phyloP scores from a whole-genome alignment of 92 coral and sea anemone genomes.

The Blastomussa wellsi region DNA sequence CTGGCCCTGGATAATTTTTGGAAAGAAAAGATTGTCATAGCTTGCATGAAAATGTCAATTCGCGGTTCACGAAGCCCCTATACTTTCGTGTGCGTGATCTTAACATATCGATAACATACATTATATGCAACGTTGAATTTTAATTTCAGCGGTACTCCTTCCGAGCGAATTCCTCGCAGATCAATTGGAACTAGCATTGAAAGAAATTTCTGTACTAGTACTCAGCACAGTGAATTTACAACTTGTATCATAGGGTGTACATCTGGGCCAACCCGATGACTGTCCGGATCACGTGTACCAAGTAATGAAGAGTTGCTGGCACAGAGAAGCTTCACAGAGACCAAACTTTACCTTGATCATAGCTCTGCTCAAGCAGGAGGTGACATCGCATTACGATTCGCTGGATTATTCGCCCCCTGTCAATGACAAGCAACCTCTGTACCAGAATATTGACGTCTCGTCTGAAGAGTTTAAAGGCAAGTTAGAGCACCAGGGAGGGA shows the following conservation, averaged over 20 bases:
- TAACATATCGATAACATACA: no score
- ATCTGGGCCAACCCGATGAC: constrained; percentile 90
- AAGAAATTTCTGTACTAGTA: no score
- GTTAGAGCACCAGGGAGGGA: background rate
- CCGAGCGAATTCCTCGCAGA: no score
- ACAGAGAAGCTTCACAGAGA: constrained; percentile 70
- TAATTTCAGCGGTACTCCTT: no score
- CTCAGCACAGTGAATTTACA: background rate
- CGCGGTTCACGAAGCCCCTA: no score
- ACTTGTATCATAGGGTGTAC: constrained; percentile 71
- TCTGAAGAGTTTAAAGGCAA: constrained; percentile 8
- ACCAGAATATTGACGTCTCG: constrained; percentile 13
- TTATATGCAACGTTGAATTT: no score
- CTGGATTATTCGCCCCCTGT: background rate
- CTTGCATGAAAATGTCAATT: no score
- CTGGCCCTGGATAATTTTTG: no score
- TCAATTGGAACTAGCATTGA: no score
- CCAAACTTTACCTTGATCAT: constrained; percentile 79
- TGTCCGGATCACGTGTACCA: constrained; percentile 87
- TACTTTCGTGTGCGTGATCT: no score
- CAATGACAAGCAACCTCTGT: constrained; percentile 41
- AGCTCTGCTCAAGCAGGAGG: constrained; percentile 72
- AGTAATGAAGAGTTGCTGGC: constrained; percentile 90
- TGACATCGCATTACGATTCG: constrained; percentile 19
- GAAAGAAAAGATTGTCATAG: no score